These are phyloP conservation scores for Percopsis omiscomaycus DNA, from an alignment of 2,797 vertebrate species.

Conservation along the genomic window DNA sequence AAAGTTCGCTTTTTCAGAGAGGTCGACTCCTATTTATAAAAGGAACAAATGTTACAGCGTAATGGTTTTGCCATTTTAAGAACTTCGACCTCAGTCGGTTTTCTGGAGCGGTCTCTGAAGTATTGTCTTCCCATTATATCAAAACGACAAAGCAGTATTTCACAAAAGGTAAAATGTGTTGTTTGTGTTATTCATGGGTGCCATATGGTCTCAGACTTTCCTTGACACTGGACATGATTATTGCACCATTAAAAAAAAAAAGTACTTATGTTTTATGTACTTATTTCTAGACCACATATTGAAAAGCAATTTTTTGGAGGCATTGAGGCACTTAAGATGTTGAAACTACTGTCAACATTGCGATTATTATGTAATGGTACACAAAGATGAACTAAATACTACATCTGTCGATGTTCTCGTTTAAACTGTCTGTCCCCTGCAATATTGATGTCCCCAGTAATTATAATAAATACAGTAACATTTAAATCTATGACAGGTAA, in stretches of 20 bases:
- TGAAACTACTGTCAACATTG: conserved; percentile 55
- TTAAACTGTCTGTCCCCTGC: conserved; percentile 54
- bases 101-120: conserved; percentile 38
- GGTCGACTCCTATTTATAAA: conserved; percentile 79
- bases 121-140: conserved; percentile 53
- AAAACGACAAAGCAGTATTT: conserved; percentile 43
- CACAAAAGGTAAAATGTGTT: conserved; percentile 43
- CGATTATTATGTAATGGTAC: conserved; percentile 53
- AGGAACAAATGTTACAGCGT: conserved; percentile 58
- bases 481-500: conserved; percentile 71
- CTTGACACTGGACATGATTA: conserved; percentile 69
- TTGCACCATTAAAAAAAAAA: conserved; percentile 58
- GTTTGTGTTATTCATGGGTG: conserved; percentile 1
- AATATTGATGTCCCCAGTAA: conserved; percentile 66
- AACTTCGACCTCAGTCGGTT: conserved; percentile 49
- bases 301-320: conserved; percentile 60
- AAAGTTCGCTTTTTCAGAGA: conserved; percentile 58
- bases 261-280: conserved; percentile 62
- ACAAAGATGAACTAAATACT: conserved; percentile 46
- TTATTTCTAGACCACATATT: conserved; percentile 51
- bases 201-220: conserved; percentile 23
- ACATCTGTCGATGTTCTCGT: conserved; percentile 54
- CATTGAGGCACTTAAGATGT: conserved; percentile 55
- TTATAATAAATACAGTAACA: conserved; percentile 33
- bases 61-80: conserved; percentile 59